Percentiles rank a stretch among this genome's conserved stretches.
These are phyloP conservation scores for Tangara arthus DNA, from an alignment of 2,797 vertebrate genomes.

Conservation along the genomic window DNA sequence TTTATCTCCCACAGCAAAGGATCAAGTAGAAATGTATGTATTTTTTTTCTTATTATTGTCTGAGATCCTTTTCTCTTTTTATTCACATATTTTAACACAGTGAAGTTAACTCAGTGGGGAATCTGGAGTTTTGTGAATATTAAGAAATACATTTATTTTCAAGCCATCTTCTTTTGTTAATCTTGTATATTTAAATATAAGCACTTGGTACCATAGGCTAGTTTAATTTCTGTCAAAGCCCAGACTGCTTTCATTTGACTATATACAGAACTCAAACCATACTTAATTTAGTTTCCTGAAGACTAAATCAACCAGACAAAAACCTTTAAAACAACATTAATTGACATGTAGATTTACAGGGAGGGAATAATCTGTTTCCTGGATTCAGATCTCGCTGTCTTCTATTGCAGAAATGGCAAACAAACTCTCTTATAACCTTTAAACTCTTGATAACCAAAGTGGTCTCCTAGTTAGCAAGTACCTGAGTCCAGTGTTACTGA, in stretches of 20 bases:
- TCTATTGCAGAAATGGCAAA: neutral
- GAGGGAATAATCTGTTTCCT: neutral
- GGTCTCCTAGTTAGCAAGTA: neutral
- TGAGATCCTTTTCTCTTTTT: neutral
- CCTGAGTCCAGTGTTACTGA: neutral
- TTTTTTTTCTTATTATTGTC: neutral
- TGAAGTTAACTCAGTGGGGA: neutral
- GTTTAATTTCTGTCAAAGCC: neutral
- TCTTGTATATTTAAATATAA: neutral
- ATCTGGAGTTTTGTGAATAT: neutral
- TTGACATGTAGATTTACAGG: neutral
- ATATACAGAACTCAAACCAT: neutral
- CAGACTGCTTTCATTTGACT: neutral
- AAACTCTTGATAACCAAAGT: neutral
- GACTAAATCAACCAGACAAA: neutral
- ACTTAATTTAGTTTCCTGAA: neutral
- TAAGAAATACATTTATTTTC: neutral
- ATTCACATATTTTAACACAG: neutral
- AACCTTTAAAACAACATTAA: neutral
- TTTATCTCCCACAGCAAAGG: conserved; percentile 92
- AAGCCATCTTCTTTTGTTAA: neutral
- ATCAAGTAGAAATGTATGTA: conserved; percentile 99
- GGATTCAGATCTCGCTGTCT: neutral
- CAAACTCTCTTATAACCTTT: neutral
- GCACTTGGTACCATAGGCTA: neutral